Conservation (phyloP, 1,140 invertebrate genomes). For the Oryzaephilus surinamensis region DNA sequence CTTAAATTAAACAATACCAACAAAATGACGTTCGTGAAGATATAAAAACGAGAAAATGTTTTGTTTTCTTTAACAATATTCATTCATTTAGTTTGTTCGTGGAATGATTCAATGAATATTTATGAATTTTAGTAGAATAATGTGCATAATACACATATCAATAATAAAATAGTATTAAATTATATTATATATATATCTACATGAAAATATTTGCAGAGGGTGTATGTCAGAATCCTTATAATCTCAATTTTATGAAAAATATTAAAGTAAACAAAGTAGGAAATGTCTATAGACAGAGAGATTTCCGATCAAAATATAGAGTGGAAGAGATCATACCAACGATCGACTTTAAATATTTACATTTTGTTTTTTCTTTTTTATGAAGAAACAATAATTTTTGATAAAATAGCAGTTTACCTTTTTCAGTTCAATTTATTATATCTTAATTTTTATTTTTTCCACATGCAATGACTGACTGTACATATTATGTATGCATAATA, state of each 20-base stretch:
- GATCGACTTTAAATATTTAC: constrained; percentile 31
- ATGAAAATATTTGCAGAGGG: constrained; percentile 29
- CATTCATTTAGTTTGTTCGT: neutral
- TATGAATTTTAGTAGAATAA: constrained; percentile 14
- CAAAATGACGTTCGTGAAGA: too few species aligned
- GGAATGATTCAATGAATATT: constrained; percentile 8
- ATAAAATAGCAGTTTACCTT: too few species aligned
- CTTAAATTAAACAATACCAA: too few species aligned
- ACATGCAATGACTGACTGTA: too few species aligned
- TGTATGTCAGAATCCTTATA: constrained; percentile 28
- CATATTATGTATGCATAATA: too few species aligned
- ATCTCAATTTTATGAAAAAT: constrained; percentile 34
- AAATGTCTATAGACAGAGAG: constrained; percentile 32
- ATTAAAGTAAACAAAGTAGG: constrained; percentile 29
- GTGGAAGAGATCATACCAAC: constrained; percentile 25
- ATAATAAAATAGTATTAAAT: too few species aligned
- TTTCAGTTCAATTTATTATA: too few species aligned
- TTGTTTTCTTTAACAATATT: neutral
- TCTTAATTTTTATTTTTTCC: too few species aligned
- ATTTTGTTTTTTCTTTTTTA: constrained; percentile 28
- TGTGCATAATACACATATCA: constrained; percentile 10
- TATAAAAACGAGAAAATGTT: neutral
- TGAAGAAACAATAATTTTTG: constrained; percentile 9
- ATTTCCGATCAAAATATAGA: constrained; percentile 29
- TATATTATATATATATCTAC: too few species aligned